A percentile compares a stretch with the other conserved stretches of the same genome.
Conservation (phyloP, 2,797 vertebrate species). For the Heliangelus exortis region DNA sequence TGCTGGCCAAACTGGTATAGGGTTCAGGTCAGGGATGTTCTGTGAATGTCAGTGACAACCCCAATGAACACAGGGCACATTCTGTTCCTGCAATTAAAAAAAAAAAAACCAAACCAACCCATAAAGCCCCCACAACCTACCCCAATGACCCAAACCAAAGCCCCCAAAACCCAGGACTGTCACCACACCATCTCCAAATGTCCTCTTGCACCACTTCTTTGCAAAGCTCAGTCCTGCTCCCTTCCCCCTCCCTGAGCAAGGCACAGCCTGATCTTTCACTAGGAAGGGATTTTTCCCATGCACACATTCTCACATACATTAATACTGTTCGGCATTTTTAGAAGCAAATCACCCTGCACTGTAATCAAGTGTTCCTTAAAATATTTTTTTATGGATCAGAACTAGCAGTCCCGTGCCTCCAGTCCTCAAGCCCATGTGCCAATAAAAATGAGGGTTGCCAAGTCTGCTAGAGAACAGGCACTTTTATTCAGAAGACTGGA, state of each 20-base stretch:
- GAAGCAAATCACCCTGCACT: constrained; percentile 31
- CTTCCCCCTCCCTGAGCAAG: accelerated
- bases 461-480: background rate
- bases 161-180: background rate
- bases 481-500: background rate
- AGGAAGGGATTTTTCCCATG: background rate
- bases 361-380: constrained; percentile 65
- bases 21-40: background rate
- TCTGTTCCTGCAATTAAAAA: background rate
- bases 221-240: background rate
- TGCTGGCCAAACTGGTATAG: accelerated
- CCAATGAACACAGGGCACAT: background rate
- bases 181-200: accelerated
- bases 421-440: constrained; percentile 4
- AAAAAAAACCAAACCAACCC: accelerated
- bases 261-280: background rate
- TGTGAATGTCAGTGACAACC: background rate
- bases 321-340: constrained; percentile 11
- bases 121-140: accelerated
- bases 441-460: background rate
- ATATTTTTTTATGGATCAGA: constrained; percentile 25
- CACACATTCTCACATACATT: background rate
- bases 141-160: background rate
- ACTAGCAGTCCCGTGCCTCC: constrained; percentile 18
- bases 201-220: background rate